Evolutionary conservation across 1,140 invertebrate species (phyloP), one percentile per base, ranked within the genome.

Genomic region (Drosophila obscura): DNA sequence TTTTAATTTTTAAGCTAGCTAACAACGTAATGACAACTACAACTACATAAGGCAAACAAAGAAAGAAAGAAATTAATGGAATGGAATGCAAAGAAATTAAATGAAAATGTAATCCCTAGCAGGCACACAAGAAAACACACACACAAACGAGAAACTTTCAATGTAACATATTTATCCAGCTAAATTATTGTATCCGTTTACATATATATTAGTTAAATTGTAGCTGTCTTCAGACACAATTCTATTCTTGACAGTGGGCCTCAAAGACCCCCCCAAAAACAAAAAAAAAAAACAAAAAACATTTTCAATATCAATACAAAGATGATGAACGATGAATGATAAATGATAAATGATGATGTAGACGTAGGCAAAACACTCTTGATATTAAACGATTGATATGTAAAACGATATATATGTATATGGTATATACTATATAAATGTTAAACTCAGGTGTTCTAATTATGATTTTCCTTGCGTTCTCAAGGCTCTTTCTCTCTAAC

Each of bases 361-460:
- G 48, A n/a, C 13, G n/a, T 64, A 64, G 53, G 26, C 19, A 41
- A 57, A 64, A 31, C 7, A 28, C 46, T 44, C 45, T 65, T 68
- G 66, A 69, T 69, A 69, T 69, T 58, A 64, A 22, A 48, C 44
- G 53, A 72, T 41, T 39, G 11, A 53, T 53, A 53, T 41, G 22
- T 39, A 39, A 15, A 35, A 16, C 28, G 15, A 35, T 52, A 52
- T 52, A 52, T 52, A 16, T n/a, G 6, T 31, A 15, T 51, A 61
- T 43, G 41, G 44, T 62, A 56, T 24, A 56, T 28, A 24, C n/a
- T 48, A 56, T 66, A 50, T 58, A 66, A 53, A 80, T 80, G 71
- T 63, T 80, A 77, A 85, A 71, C 81, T 84, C 81, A 84, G 81
- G 81, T 85, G 81, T 85, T 80, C 81, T 55, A 77, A 85, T 84